A percentile compares a stretch with the other conserved stretches of the same genome.
Conservation (phyloP, 2,888 invertebrate genomes). For the Anarsia innoxiella region DNA sequence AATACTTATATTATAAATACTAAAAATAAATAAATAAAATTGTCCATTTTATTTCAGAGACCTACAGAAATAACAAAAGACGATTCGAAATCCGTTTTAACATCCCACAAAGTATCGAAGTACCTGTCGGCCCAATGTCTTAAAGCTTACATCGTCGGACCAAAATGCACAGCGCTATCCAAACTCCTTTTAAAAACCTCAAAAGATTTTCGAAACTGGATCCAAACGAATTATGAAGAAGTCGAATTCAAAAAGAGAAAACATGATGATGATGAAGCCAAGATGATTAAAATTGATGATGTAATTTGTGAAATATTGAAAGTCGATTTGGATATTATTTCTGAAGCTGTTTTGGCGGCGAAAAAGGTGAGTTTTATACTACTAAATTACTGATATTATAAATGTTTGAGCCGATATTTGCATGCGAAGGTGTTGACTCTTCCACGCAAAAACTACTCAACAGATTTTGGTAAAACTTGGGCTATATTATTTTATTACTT, state of each 20-base stretch:
- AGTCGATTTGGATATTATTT: conserved; percentile 47
- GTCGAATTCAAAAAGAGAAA: conserved; percentile 29
- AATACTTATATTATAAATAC: too few relatives aligned
- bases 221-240: conserved; percentile 29
- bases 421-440: too few relatives aligned
- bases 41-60: conserved; percentile 56
- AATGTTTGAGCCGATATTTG: too few relatives aligned
- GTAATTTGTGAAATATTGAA: conserved; percentile 46
- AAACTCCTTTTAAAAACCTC: conserved; percentile 45
- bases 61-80: conserved; percentile 40
- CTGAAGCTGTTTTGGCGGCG: conserved; percentile 57
- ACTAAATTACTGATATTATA: too few relatives aligned
- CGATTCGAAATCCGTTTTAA: conserved; percentile 26
- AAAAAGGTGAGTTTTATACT: conserved; percentile 51
- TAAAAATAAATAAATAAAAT: too few relatives aligned
- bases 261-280: conserved; percentile 21
- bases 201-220: conserved; percentile 48
- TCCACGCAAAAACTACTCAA: too few relatives aligned
- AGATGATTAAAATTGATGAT: conserved; percentile 40
- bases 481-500: too few relatives aligned
- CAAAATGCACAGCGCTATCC: conserved; percentile 52
- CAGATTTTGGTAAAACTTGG: too few relatives aligned
- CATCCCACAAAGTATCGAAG: conserved; percentile 46
- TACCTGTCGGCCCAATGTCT: conserved; percentile 46
- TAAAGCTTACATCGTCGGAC: conserved; percentile 52